Evolutionary conservation across 1,140 invertebrate genomes (phyloP), one percentile per base, ranked within the genome.

Genomic region (Bombus sibiricus): DNA sequence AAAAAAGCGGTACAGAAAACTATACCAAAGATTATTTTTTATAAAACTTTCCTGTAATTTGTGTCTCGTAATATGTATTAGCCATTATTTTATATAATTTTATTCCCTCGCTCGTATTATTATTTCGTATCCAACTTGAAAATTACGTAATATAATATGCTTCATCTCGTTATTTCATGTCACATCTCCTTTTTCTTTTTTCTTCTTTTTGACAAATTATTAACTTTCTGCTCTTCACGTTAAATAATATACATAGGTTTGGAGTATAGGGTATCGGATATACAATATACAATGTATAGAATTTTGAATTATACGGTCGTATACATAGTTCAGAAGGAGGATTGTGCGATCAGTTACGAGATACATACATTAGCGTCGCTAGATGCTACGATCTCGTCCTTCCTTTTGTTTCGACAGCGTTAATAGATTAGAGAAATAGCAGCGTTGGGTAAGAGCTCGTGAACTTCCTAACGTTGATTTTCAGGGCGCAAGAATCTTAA

Each of bases 371-470:
- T 81, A 81, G 37, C 37, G 47, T 18, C 9, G 18, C 18, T 22
- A 73, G 68, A 81, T 32, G 39, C n/a, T 81, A 41, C 47, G 71
- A 81, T 81, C 68, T 62, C 47, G 22, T 28, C 12, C 28, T 37
- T 64, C 57, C 47, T 53, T 53, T 74, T 47, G 69, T 74, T 25
- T 39, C 71, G 37, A 74, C 62, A 64, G n/a, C 64, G 34, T 82
- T 43, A 47, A 62, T 18, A 34, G 80, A 62, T 82, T 64, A 64
- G 41, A 74, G 80, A 82, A 74, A 74, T 34, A 57, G 66, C 18
- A 18, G 15, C 18, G 13, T 3, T 12, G 8, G 22, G 13, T 43
- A 9, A 59, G 18, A 59, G 53, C 28, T 41, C 34, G 53, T n/a
- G 12, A 81, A 71, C 28, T 57, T 59, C 6, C 28, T 15, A 32